Evolutionary conservation across 2,113 vertebrate genomes (phyloP).

Genomic region (Myotis davidii): DNA sequence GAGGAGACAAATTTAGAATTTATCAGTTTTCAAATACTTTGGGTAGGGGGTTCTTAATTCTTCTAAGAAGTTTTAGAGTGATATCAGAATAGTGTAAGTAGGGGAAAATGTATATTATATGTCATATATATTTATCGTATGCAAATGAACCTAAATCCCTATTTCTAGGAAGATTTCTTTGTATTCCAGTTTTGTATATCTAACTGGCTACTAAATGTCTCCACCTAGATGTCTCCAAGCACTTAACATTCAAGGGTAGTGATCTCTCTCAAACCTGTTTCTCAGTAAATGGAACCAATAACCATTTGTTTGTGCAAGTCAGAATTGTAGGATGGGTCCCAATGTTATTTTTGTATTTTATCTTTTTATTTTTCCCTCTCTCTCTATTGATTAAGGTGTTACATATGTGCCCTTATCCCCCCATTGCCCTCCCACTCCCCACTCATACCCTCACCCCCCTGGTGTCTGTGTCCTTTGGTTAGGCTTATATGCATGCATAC

Average conservation of each 20-base stretch:
- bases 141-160: not conserved
- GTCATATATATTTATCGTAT: not conserved
- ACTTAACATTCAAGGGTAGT: not conserved
- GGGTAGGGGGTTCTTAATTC: not conserved
- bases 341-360: not conserved
- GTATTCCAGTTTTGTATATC: not conserved
- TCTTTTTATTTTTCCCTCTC: no score
- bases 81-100: constrained; percentile 7
- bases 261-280: constrained; percentile 24
- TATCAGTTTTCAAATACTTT: constrained; percentile 55
- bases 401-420: no score
- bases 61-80: constrained; percentile 43
- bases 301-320: not conserved
- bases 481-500: no score
- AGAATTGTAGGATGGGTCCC: not conserved
- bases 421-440: no score
- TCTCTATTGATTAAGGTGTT: no score
- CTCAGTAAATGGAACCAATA: not conserved
- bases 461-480: no score
- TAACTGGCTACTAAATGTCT: not conserved
- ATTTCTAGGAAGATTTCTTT: constrained; percentile 48
- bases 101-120: not conserved
- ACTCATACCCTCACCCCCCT: no score
- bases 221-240: not conserved
- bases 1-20: constrained; percentile 53